A percentile compares a stretch with the other conserved stretches of the same genome.
These are phyloP conservation scores for Gambusia yucatana DNA, from an alignment of 2,797 vertebrate genomes.

Conservation along the genomic window DNA sequence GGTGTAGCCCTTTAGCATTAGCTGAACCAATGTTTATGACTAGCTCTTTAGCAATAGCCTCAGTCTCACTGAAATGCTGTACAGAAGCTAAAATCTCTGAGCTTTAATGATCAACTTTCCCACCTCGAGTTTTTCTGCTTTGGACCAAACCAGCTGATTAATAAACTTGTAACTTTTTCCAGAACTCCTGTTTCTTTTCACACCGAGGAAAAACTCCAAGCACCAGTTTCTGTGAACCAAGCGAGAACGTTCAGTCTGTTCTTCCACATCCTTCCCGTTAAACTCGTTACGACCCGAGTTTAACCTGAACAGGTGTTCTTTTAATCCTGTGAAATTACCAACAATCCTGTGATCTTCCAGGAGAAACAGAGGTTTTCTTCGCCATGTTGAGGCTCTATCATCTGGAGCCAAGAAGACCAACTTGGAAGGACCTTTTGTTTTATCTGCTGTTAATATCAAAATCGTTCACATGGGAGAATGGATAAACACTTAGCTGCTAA, in stretches of 20 bases:
- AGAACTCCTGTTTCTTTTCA: neutral
- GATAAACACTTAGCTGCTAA: slow-evolving; percentile 8
- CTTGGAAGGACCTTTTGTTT: slow-evolving; percentile 10
- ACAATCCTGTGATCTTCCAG: slow-evolving; percentile 24
- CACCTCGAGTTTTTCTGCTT: neutral
- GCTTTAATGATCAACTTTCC: neutral
- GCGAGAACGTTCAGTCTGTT: neutral
- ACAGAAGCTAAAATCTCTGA: neutral
- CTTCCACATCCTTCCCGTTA: neutral
- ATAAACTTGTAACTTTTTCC: neutral
- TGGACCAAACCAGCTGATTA: neutral
- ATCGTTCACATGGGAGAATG: neutral
- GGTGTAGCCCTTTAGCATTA: neutral
- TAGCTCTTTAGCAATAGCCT: neutral
- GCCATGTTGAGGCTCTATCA: slow-evolving; percentile 20
- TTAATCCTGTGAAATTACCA: neutral
- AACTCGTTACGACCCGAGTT: neutral
- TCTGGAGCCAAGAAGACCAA: slow-evolving; percentile 13
- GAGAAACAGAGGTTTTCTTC: slow-evolving; percentile 40
- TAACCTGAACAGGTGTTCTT: neutral
- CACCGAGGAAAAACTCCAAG: neutral
- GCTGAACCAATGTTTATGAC: neutral
- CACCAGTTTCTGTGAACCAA: neutral
- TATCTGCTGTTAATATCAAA: slow-evolving; percentile 1
- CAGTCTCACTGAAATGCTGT: neutral